Percentiles rank a stretch among this genome's conserved stretches.
phyloP scores from a whole-genome alignment of 1,140 invertebrate species.

The Procambarus virginalis region DNA sequence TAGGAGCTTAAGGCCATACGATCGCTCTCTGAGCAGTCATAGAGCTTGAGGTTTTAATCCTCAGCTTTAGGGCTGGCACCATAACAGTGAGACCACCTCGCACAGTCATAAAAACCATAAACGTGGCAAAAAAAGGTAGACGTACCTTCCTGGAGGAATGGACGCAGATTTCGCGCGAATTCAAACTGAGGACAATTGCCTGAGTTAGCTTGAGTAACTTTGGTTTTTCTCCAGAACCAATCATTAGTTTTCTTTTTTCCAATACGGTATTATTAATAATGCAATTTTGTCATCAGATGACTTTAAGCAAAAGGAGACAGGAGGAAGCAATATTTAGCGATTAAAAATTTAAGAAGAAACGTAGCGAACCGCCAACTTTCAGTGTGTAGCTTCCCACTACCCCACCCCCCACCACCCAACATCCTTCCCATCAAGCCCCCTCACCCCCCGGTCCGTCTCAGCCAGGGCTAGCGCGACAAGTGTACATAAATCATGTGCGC shows the following conservation, averaged over 20 bases:
- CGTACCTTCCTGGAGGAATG: slow-evolving; percentile 59
- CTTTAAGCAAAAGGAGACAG: not conserved
- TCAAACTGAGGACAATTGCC: slow-evolving; percentile 63
- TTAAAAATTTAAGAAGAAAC: not conserved
- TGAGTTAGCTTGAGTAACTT: slow-evolving; percentile 32
- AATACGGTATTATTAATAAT: too few relatives aligned
- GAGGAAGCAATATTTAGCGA: not conserved
- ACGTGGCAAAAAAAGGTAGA: slow-evolving; percentile 55
- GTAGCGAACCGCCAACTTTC: slow-evolving; percentile 45
- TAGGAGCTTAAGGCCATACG: slow-evolving; percentile 18
- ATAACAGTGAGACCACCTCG: slow-evolving; percentile 52
- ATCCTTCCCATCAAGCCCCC: not conserved
- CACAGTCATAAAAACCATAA: slow-evolving; percentile 61
- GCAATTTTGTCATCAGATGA: too few relatives aligned
- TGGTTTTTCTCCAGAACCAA: not conserved
- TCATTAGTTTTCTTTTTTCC: not conserved
- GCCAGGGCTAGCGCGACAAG: slow-evolving; percentile 31
- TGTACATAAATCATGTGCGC: slow-evolving; percentile 50
- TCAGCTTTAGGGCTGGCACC: slow-evolving; percentile 50
- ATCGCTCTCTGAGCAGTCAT: slow-evolving; percentile 24
- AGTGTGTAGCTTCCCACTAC: not conserved
- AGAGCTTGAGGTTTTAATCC: slow-evolving; percentile 33
- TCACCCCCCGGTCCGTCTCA: not conserved
- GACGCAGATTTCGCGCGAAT: slow-evolving; percentile 66
- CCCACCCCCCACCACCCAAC: not conserved